Evolutionary conservation across 2,888 invertebrate species (phyloP), one percentile per base, ranked within the genome.

Genomic region (Andrena hattorfiana): DNA sequence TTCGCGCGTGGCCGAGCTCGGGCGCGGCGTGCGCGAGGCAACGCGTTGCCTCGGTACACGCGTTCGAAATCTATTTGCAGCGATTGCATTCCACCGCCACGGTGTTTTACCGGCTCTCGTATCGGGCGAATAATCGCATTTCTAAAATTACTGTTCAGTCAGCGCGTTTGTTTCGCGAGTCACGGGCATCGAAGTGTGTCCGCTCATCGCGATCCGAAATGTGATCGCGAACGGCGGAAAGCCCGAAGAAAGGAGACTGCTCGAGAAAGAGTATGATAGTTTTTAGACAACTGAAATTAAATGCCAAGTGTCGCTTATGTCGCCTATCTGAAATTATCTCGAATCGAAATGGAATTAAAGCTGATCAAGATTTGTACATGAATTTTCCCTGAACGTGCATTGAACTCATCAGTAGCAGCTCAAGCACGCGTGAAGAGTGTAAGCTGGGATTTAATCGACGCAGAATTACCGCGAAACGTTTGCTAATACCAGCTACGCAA

Each of bases 51-150:
- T 23, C 54, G 42, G 32, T 28, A 49, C 56, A 59, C 67, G 67
- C 72, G 67, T 20, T 23, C 48, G 56, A 49, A 23, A 16, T 81
- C 81, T 81, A 81, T 81, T 81, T 79, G 79, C 68, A 69, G 79
- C 73, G 73, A 79, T 81, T 66, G 81, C 81, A 74, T 73, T 79
- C 71, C 72, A 8, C 8, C 77, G 42, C 30, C 56, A 56, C 35
- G 16, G 35, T 42, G 68, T 51, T 79, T 68, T 69, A 70, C 63
- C 67, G 51, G 28, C 69, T 42, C 75, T 60, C 51, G 69, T 79
- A 73, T 79, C 80, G 66, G 28, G 8, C 67, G 35, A 10, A 48
- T 30, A 73, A 81, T 73, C 72, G 68, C 30, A 23, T 49, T 70
- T 72, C 78, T 63, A 69, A 73, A 78, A 73, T 81, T 81, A 59